Evolutionary conservation across 53 echinoderm and acorn worm species (phyloP).

Genomic region (Zoroaster sp.): DNA sequence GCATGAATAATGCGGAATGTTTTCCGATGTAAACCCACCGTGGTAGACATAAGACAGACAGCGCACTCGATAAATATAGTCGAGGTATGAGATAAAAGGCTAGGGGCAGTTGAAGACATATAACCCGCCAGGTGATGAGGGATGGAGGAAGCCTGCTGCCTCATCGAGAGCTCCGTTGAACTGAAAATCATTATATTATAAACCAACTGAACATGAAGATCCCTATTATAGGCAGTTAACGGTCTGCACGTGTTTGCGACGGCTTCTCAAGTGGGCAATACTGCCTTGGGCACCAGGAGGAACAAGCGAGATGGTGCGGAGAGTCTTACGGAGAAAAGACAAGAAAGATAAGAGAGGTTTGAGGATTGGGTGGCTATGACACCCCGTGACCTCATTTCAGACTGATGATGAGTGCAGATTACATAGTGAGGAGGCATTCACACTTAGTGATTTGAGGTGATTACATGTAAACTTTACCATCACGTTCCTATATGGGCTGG

Average conservation of each 20-base stretch:
- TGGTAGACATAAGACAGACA: neutral
- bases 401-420: neutral
- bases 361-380: neutral
- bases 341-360: neutral
- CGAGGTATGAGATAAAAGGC: neutral
- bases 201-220: neutral
- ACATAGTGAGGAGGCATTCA: neutral
- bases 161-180: neutral
- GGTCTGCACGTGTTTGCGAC: neutral
- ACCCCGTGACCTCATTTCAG: neutral
- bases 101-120: neutral
- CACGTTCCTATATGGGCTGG: neutral
- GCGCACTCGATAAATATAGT: neutral
- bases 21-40: too few species aligned
- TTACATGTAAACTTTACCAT: neutral
- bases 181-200: neutral
- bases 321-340: neutral
- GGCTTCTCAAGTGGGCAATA: neutral
- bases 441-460: neutral
- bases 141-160: neutral
- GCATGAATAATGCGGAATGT: too few species aligned
- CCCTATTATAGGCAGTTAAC: neutral
- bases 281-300: neutral
- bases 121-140: neutral
- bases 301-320: neutral